Conservation (phyloP, 2,797 vertebrate species). For the Paguma larvata region DNA sequence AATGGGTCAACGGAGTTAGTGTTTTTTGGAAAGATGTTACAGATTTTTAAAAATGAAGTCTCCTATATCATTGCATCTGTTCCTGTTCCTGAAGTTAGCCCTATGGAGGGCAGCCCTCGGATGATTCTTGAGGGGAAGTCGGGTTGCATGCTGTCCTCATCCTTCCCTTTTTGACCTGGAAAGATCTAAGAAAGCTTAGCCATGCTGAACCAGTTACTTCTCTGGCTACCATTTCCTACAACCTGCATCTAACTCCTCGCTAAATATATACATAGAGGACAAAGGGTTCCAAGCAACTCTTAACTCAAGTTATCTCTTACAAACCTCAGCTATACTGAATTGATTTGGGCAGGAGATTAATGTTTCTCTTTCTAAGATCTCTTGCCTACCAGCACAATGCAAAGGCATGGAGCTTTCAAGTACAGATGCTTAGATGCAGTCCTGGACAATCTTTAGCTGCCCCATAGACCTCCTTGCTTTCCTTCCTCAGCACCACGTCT, state of each 20-base stretch:
- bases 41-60: not conserved
- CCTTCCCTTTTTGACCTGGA: not conserved
- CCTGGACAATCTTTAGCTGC: not conserved
- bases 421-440: not conserved
- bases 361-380: not conserved
- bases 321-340: not conserved
- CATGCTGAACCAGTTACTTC: not conserved
- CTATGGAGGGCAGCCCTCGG: too few relatives aligned
- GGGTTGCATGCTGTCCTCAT: not conserved
- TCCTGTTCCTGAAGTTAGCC: not conserved
- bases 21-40: not conserved
- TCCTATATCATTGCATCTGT: not conserved
- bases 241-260: not conserved
- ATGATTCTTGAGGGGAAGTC: accelerated
- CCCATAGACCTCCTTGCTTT: not conserved
- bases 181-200: not conserved
- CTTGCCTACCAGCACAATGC: not conserved
- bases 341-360: not conserved
- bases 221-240: not conserved
- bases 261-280: not conserved
- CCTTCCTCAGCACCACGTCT: not conserved
- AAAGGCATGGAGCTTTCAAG: not conserved
- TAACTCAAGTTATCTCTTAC: not conserved
- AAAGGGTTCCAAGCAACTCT: not conserved
- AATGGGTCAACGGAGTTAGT: not conserved